Base-by-base conservation (phyloP, 2,797 vertebrate species). In the Phrynocephalus forsythii region DNA sequence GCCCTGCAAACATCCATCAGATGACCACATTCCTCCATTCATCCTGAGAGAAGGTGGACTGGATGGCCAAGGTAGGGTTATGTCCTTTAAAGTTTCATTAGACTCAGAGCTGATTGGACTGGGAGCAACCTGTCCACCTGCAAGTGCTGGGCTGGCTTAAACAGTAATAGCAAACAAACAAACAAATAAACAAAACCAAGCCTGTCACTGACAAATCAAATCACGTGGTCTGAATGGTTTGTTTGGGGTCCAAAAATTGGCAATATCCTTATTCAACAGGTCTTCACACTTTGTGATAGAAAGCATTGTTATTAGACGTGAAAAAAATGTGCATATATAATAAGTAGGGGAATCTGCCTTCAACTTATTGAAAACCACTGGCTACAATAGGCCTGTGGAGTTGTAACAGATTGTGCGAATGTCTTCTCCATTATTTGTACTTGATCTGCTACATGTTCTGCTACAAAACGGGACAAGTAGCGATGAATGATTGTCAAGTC, bases 401-500 rank as follows among this genome's bases (percentile, higher is more conserved):
- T 11, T 8, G 44, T 33, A 82, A 76, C 7, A 7, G 50, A 50
- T 20, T 78, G 48, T 69, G 16, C 6, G 26, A 83, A 60, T 79
- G 75, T 56, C 30, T 79, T 16, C 26, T 26, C 66, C 60, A 83
- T 78, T 68, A 52, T 52, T 78, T 78, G 84, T 68, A 52, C 75
- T 87, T 30, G 10, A 69, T 71, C 52, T 44, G 56, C n/a, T 28
- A 16, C 72, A 63, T 56, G 75, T 83, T 67, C 63, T 68, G 30
- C n/a, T 11, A 52, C n/a, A 85, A 81, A 50, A 87, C 77, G 38
- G 75, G 76, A 76, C 48, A 67, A 52, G 44, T 6, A 26, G 6
- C 77, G 75, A 83, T 6, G 84, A 26, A 89, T 86, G 76, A 78
- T 87, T 85, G 84, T 76, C 72, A 87, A 89, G 22, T 88, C 87